Percentiles rank a stretch among this genome's conserved stretches.
These are phyloP conservation scores for Drosophila pseudotalamancana DNA, from an alignment of 2,888 invertebrate species.

Conservation along the genomic window DNA sequence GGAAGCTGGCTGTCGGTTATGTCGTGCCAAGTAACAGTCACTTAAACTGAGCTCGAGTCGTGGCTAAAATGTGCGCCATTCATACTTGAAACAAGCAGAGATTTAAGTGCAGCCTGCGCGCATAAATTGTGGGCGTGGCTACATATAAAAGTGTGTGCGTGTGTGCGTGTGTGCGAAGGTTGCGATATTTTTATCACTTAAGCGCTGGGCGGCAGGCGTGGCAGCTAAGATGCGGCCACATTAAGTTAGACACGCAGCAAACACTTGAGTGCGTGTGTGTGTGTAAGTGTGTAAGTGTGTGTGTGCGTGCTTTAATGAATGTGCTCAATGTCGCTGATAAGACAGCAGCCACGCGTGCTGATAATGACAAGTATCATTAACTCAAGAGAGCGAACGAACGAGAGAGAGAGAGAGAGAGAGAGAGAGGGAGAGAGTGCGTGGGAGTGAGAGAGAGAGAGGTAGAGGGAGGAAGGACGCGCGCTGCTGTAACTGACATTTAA, in stretches of 20 bases:
- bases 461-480: not conserved
- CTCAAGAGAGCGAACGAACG: conserved; percentile 26
- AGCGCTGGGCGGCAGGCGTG: conserved; percentile 4
- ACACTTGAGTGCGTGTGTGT: conserved; percentile 53
- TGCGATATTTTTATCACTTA: conserved; percentile 46
- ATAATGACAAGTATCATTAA: conserved; percentile 76
- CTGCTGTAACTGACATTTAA: conserved; percentile 54
- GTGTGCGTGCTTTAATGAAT: conserved; percentile 69
- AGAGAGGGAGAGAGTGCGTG: too few species aligned
- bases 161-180: conserved; percentile 23
- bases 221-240: conserved; percentile 42
- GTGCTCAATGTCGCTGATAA: conserved; percentile 58
- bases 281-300: not conserved
- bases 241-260: conserved; percentile 59
- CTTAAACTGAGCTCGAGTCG: conserved; percentile 56
- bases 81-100: conserved; percentile 69
- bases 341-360: conserved; percentile 43
- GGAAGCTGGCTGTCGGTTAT: conserved; percentile 25
- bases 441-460: conserved; percentile 1
- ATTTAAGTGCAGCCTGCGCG: conserved; percentile 64
- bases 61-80: conserved; percentile 60
- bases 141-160: not conserved
- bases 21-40: conserved; percentile 71
- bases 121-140: conserved; percentile 27
- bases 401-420: not conserved